These are phyloP conservation scores for Zapornia atra DNA, from an alignment of 2,113 vertebrate genomes.

Conservation along the genomic window DNA sequence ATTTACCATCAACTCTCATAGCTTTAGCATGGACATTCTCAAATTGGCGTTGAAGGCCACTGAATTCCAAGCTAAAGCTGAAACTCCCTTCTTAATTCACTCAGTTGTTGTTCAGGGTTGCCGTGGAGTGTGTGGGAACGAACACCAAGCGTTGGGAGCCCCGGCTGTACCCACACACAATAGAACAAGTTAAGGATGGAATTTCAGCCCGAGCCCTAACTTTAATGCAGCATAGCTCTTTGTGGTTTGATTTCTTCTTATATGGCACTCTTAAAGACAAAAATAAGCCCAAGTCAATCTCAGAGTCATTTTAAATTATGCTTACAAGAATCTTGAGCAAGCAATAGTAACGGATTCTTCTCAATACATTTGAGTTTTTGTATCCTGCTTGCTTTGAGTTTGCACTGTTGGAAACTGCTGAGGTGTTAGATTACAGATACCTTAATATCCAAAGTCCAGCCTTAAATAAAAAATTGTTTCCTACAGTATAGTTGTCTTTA, in stretches of 20 bases:
- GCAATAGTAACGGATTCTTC: background rate
- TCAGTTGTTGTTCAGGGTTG: background rate
- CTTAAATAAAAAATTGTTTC: background rate
- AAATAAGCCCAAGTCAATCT: slow-evolving; percentile 3
- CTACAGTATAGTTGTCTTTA: background rate
- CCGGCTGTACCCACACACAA: background rate
- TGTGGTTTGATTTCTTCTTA: slow-evolving; percentile 12
- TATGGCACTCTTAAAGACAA: background rate
- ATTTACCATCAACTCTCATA: background rate
- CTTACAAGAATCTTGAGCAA: background rate
- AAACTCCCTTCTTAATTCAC: background rate
- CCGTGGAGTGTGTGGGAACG: background rate
- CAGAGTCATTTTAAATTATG: background rate
- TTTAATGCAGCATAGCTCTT: background rate
- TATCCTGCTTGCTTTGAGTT: background rate
- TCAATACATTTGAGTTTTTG: background rate
- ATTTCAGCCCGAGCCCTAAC: background rate
- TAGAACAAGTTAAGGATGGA: slow-evolving; percentile 20
- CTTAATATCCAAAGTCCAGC: background rate
- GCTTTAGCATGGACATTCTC: background rate
- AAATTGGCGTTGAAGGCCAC: background rate
- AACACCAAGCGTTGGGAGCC: background rate
- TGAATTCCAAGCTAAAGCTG: slow-evolving; percentile 9
- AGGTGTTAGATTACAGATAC: background rate
- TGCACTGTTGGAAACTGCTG: background rate